phyloP scores from a whole-genome alignment of 2,888 invertebrate species.

The Pristionchus fissidentatus region DNA sequence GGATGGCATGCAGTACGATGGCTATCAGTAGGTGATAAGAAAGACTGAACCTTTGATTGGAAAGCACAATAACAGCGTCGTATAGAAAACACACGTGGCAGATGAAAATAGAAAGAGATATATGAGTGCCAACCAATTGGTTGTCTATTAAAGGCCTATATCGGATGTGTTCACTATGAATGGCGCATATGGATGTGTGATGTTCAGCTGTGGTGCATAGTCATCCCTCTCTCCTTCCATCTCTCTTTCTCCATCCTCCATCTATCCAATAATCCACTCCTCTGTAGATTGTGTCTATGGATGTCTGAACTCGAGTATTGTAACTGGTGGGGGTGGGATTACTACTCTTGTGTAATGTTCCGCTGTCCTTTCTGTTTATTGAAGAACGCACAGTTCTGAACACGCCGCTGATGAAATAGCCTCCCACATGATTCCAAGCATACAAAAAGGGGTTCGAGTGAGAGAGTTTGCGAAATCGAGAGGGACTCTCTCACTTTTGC shows the following conservation, averaged over 20 bases:
- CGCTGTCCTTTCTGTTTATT: constrained; percentile 11
- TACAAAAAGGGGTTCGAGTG: too few species aligned
- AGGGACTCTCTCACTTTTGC: too few species aligned
- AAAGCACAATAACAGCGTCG: neutral
- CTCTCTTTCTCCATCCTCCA: neutral
- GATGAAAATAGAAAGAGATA: too few species aligned
- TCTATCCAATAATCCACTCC: neutral
- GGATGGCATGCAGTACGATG: neutral
- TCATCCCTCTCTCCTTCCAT: neutral
- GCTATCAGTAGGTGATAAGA: neutral
- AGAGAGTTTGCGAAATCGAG: too few species aligned
- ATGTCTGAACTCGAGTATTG: constrained; percentile 20
- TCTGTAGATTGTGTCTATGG: neutral
- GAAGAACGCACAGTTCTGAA: neutral
- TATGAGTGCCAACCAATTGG: too few species aligned
- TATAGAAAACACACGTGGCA: too few species aligned
- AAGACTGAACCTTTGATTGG: constrained; percentile 12
- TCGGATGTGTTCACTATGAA: neutral
- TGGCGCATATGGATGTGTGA: neutral
- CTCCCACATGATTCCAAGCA: too few species aligned
- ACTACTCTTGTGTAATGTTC: too few species aligned
- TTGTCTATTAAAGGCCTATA: neutral
- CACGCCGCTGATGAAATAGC: neutral
- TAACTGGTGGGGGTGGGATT: neutral
- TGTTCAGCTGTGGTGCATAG: neutral